Evolutionary conservation across 2,113 vertebrate genomes (phyloP), one percentile per base, ranked within the genome.

Genomic region (Eubucco bourcierii): DNA sequence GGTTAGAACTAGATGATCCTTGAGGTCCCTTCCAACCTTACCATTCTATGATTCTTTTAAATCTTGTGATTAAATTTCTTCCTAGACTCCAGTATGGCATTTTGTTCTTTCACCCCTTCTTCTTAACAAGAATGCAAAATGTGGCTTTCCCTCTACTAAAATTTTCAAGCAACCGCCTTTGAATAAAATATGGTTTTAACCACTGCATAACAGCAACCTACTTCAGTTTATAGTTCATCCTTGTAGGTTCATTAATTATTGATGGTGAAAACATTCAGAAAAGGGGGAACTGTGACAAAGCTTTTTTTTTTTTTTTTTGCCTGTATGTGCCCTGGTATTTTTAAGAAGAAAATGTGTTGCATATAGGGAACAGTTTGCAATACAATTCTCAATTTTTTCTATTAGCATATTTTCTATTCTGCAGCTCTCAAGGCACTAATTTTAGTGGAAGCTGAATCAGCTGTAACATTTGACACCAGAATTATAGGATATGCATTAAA

Each of bases 281-380:
- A 91, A 80, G 76, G 55, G 67, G 44, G 79, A 87, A 68, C 39
- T 81, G 25, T 86, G 65, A 80, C 75, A 75, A 94, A 90, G 68
- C 70, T 33, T 95, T 93, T 90, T 92, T 96, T 41, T 33, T 95
- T 93, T 90, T 92, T 96, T 41, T 39, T 96, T 41, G 66, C 84
- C 92, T 84, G 81, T 46, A 75, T 46, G 47, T 93, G 67, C 72
- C 80, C 91, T 88, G 58, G 46, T 64, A 25, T 67, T 85, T 92
- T 90, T 34, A 55, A 87, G 91, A 81, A 72, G 58, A 31, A 78
- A 15, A 83, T 80, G 86, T 95, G 28, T 95, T 80, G 19, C 78
- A 55, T 37, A 8, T 66, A 44, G 34, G 44, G 58, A 87, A 74
- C 25, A 66, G 74, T 84, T 76, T 93, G 46, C 71, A 55, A 44